These are phyloP conservation scores for Orgyia antiqua DNA, from an alignment of 2,888 invertebrate genomes.

Conservation along the genomic window DNA sequence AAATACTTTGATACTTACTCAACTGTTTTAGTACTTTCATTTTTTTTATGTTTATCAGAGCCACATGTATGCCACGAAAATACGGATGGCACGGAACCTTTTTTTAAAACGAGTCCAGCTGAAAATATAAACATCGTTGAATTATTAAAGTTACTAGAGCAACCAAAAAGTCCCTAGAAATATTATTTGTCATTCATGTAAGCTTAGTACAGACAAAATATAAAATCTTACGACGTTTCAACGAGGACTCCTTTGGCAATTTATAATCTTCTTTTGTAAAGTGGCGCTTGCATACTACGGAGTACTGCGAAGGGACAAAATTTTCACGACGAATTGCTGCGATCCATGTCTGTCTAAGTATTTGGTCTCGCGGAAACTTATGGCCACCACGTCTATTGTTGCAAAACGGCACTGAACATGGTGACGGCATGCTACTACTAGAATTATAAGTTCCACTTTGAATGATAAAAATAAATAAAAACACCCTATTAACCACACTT, in stretches of 20 bases:
- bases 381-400: conserved; percentile 9
- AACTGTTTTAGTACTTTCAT: neutral
- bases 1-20: no score
- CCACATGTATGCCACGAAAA: conserved; percentile 12
- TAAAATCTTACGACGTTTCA: conserved; percentile 7
- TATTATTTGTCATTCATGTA: neutral
- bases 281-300: conserved; percentile 9
- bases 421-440: conserved; percentile 4
- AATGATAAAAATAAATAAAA: no score
- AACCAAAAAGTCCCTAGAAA: neutral
- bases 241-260: conserved; percentile 6
- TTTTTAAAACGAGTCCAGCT: conserved; percentile 10
- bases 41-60: neutral
- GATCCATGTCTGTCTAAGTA: conserved; percentile 9
- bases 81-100: conserved; percentile 10
- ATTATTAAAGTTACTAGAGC: neutral
- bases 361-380: conserved; percentile 10
- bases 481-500: no score
- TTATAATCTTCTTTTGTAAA: conserved; percentile 8
- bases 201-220: neutral
- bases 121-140: conserved; percentile 1
- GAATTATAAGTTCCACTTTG: no score
- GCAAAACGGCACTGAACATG: conserved; percentile 10
- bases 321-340: conserved; percentile 8
- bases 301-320: conserved; percentile 7